phyloP scores from a whole-genome alignment of 2,797 vertebrate genomes.

The Sarcoramphus papa region DNA sequence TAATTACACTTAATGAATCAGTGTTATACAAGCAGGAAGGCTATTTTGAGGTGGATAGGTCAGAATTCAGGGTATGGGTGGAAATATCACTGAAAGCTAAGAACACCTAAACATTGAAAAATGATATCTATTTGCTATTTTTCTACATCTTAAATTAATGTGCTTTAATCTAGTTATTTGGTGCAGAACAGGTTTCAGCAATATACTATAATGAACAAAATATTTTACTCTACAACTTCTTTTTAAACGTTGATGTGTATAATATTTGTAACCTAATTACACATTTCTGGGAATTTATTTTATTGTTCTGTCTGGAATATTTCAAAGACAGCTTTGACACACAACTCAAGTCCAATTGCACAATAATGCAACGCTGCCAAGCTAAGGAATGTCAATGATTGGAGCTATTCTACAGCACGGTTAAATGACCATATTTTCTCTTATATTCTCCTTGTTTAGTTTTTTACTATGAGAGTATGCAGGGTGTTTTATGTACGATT shows the following conservation, averaged over 20 bases:
- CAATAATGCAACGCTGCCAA: background rate
- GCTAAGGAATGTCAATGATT: background rate
- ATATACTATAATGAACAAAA: background rate
- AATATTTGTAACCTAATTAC: background rate
- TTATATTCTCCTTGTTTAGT: background rate
- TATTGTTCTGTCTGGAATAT: background rate
- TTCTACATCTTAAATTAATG: background rate
- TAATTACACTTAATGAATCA: background rate
- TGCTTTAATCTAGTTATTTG: background rate
- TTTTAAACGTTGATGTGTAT: background rate
- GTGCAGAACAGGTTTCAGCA: background rate
- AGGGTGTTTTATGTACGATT: background rate
- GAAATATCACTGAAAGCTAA: background rate
- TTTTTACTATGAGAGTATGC: background rate
- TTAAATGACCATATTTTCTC: background rate
- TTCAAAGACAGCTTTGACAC: background rate
- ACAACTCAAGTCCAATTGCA: background rate
- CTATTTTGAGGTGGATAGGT: background rate
- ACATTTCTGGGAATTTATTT: background rate
- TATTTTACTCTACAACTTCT: background rate
- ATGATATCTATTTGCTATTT: background rate
- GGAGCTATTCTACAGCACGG: fast-evolving
- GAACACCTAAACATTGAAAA: background rate
- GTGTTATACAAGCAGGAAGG: background rate
- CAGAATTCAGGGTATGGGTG: background rate